Base-by-base conservation (phyloP, 2,113 vertebrate genomes). In the Mirza zaza region DNA sequence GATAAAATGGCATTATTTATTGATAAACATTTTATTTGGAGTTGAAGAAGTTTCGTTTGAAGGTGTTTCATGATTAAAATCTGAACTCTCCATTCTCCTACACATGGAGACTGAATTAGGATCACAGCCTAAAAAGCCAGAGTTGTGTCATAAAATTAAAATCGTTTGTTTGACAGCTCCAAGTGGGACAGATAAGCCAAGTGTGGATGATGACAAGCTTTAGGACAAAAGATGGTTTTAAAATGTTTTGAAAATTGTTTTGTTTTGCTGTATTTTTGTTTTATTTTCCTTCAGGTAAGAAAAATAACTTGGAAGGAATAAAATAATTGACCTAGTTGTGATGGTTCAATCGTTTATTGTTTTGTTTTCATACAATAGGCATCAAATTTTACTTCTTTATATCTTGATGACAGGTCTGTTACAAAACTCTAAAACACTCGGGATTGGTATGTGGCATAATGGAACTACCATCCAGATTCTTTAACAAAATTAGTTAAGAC, bases 161-260 rank as follows among this genome's bases (percentile, higher is more conserved):
- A 52, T 20, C 8, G 27, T 81, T 73, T 3, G 25, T 11, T 57
- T 48, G 39, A 4, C 13, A 61, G 65, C 11, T n/a, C n/a, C 13
- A 50, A 50, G 17, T 52, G 36, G 39, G 42, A 17, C 42, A 73
- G 9, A 32, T 5, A 86, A 71, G 15, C 36, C 80, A 8, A 27
- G 18, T 8, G 15, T 23, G 12, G 10, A 34, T 6, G 23, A 1
- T 1, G n/a, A 5, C 11, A 18, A 23, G 52, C 20, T 23, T 68
- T 45, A 29, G 7, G 21, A 18, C 21, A 15, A 39, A 27, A 77
- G 61, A 73, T 34, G 50, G 9, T 71, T 84, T 50, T 4, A 9
- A 36, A 45, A 45, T 36, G 55, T 50, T 55, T 32, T 42, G 27
- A 57, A n/a, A 73, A 27, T 10, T 52, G 8, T 50, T 80, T 80